Conservation (phyloP, 2,888 invertebrate genomes). For the Parochlus steinenii region DNA sequence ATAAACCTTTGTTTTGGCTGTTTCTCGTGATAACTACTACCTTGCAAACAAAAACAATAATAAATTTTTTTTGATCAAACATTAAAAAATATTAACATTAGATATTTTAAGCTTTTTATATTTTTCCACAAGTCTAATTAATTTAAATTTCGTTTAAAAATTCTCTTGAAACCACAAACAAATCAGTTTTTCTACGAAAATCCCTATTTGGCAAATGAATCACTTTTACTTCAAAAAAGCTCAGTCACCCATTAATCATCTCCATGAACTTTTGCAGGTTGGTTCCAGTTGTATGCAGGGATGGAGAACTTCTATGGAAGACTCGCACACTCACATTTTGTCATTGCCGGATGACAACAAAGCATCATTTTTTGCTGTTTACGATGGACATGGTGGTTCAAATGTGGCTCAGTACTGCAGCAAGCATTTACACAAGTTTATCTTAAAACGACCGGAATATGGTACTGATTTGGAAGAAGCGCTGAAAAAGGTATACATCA, state of each 20-base stretch:
- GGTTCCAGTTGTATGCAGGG: constrained; percentile 99
- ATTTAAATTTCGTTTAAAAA: constrained; percentile 11
- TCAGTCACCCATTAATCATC: neutral
- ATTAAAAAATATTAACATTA: no score
- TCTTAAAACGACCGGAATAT: constrained; percentile 69
- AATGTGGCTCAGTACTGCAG: constrained; percentile 90
- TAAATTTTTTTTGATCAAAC: no score
- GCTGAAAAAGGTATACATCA: constrained; percentile 50
- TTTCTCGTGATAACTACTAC: no score
- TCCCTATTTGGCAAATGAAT: neutral
- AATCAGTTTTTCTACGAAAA: neutral
- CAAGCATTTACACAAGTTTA: constrained; percentile 83
- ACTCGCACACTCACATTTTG: constrained; percentile 91
- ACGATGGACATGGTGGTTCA: constrained; percentile 56
- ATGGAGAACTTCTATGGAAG: constrained; percentile 99
- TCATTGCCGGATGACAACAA: constrained; percentile 84
- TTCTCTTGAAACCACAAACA: constrained; percentile 5
- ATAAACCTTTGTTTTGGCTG: no score
- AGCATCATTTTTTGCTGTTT: constrained; percentile 91
- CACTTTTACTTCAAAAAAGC: neutral
- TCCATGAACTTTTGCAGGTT: constrained; percentile 37
- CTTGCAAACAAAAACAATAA: no score
- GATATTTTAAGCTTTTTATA: no score
- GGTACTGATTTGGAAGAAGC: constrained; percentile 68
- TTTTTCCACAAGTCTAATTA: no score